These are phyloP conservation scores for Panurus biarmicus DNA, from an alignment of 2,113 vertebrate species.

Conservation along the genomic window DNA sequence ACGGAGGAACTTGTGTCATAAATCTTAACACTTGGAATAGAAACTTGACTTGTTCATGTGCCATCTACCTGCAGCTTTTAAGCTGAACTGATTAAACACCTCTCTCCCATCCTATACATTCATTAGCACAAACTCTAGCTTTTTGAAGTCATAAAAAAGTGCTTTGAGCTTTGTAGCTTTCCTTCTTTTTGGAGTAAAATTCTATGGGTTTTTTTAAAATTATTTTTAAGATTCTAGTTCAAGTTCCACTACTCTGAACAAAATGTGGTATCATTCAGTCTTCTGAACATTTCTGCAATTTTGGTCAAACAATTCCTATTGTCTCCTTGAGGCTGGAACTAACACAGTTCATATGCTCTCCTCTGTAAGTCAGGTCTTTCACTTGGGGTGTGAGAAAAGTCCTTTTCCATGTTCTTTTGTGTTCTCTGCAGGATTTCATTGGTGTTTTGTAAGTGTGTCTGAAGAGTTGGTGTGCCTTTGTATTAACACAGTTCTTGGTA, in stretches of 20 bases:
- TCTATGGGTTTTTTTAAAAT: accelerated
- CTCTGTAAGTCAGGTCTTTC: neutral
- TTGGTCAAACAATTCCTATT: neutral
- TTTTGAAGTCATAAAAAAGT: neutral
- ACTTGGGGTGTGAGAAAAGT: neutral
- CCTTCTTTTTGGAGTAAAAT: neutral
- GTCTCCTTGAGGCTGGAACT: neutral
- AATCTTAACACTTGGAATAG: neutral
- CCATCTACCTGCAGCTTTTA: neutral
- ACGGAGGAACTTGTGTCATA: neutral
- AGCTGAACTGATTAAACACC: neutral
- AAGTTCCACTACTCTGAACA: neutral
- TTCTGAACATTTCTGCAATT: neutral
- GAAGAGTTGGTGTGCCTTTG: neutral
- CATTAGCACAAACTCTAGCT: neutral
- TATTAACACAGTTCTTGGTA: neutral
- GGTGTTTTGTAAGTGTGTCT: neutral
- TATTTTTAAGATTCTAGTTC: neutral
- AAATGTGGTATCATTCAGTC: neutral
- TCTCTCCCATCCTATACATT: neutral
- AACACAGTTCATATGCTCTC: neutral
- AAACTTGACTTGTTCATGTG: neutral
- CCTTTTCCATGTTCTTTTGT: neutral
- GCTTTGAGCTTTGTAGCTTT: neutral
- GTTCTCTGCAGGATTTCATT: neutral